Percentiles rank a stretch among this genome's conserved stretches.
Evolutionary conservation across 2,888 invertebrate species (phyloP).

Genomic region (Anticlea derivata): DNA sequence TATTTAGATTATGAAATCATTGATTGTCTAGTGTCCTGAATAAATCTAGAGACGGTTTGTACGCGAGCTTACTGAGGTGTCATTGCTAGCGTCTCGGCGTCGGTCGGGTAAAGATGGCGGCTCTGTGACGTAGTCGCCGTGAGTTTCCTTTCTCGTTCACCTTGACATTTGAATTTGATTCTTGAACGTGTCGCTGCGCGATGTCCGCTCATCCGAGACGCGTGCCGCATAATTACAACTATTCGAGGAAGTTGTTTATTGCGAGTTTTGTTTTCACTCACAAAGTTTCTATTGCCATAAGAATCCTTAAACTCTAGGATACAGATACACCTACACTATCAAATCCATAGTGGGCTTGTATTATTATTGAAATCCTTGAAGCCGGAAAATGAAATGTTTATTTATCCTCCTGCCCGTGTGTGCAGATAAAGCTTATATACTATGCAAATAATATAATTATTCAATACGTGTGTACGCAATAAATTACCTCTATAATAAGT

Average conservation of each 20-base stretch:
- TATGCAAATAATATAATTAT: slow-evolving; percentile 16
- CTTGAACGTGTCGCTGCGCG: slow-evolving; percentile 66
- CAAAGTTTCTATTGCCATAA: neutral
- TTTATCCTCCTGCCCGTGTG: slow-evolving; percentile 23
- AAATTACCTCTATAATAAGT: neutral
- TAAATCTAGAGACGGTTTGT: slow-evolving; percentile 47
- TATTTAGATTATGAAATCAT: slow-evolving; percentile 44
- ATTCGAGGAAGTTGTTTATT: slow-evolving; percentile 21
- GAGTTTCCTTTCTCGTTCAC: slow-evolving; percentile 77
- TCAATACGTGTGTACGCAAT: slow-evolving; percentile 15
- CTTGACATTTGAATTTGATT: slow-evolving; percentile 80
- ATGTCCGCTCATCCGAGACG: slow-evolving; percentile 58
- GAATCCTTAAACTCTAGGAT: neutral
- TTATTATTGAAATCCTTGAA: slow-evolving; percentile 14
- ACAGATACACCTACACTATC: too few relatives aligned
- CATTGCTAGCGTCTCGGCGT: slow-evolving; percentile 48
- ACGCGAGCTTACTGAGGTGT: slow-evolving; percentile 45
- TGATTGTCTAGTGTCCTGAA: slow-evolving; percentile 55
- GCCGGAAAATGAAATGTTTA: slow-evolving; percentile 30
- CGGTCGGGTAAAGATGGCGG: slow-evolving; percentile 65
- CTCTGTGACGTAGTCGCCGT: slow-evolving; percentile 74
- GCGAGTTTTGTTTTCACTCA: neutral
- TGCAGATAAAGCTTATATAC: slow-evolving; percentile 9
- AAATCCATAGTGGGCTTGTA: neutral
- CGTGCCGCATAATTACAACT: slow-evolving; percentile 52